phyloP scores from a whole-genome alignment of 2,113 vertebrate species.

The Perognathus longimembris region DNA sequence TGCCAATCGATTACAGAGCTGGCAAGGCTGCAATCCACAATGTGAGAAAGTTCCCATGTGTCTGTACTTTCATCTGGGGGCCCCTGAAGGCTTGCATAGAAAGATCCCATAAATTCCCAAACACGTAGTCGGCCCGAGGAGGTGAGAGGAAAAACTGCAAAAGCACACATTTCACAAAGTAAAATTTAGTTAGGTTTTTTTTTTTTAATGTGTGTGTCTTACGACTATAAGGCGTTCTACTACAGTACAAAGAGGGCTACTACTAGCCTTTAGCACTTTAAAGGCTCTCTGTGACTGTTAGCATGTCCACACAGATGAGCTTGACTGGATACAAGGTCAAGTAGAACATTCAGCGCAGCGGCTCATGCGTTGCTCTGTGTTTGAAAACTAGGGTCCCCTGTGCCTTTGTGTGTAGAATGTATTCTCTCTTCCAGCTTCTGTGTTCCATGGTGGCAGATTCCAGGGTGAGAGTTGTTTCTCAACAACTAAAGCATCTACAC shows the following conservation, averaged over 20 bases:
- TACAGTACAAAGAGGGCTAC: background rate
- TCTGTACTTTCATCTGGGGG: background rate
- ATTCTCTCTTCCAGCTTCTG: background rate
- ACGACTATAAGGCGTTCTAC: background rate
- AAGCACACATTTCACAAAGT: background rate
- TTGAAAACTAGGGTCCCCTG: fast-evolving
- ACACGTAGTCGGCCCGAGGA: background rate
- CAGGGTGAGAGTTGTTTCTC: background rate
- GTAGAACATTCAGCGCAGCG: background rate
- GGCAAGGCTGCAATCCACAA: background rate
- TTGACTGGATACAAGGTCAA: background rate
- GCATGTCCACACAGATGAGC: background rate
- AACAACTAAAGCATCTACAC: background rate
- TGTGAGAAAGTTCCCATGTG: background rate
- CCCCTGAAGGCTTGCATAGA: background rate
- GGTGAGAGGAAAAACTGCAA: background rate
- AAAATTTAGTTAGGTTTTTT: background rate
- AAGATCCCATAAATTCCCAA: background rate
- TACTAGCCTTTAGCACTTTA: background rate
- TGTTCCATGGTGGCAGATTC: background rate
- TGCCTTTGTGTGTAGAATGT: fast-evolving
- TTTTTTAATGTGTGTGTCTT: too few relatives aligned
- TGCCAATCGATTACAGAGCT: background rate
- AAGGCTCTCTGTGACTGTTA: background rate
- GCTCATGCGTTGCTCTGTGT: too few relatives aligned